Percentiles rank a stretch among this genome's conserved stretches.
These are phyloP conservation scores for Procambarus clarkii DNA, from an alignment of 1,140 invertebrate genomes.

Conservation along the genomic window DNA sequence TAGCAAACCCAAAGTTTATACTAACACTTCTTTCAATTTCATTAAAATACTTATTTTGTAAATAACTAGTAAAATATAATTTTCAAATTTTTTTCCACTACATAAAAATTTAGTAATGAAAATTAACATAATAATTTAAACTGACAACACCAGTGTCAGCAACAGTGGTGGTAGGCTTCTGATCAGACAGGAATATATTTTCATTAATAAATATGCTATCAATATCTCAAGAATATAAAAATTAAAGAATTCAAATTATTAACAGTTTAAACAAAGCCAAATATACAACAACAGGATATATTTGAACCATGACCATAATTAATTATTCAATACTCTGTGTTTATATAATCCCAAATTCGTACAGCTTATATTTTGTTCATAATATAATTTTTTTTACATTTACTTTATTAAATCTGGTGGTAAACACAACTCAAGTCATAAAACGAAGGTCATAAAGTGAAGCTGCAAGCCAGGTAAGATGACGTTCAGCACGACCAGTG, in stretches of 20 bases:
- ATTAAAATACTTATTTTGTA: no score
- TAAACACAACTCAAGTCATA: background rate
- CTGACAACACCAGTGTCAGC: no score
- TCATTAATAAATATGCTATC: background rate
- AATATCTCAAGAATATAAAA: conserved; percentile 2
- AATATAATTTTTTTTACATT: background rate
- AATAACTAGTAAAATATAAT: no score
- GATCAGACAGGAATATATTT: no score
- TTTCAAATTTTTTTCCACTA: no score
- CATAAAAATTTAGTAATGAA: no score
- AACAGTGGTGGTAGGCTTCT: no score
- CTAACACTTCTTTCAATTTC: no score
- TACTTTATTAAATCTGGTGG: background rate
- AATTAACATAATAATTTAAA: no score
- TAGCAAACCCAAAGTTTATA: no score
- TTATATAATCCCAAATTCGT: background rate
- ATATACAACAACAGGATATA: background rate
- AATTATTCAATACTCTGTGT: background rate
- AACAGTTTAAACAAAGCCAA: background rate
- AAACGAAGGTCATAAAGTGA: background rate
- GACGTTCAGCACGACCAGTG: background rate
- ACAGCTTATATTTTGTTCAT: background rate
- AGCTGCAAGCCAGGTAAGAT: background rate
- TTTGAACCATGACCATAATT: background rate
- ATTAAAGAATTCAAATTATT: background rate